These are phyloP conservation scores for Polyploca ridens DNA, from an alignment of 2,888 invertebrate genomes.

Conservation along the genomic window DNA sequence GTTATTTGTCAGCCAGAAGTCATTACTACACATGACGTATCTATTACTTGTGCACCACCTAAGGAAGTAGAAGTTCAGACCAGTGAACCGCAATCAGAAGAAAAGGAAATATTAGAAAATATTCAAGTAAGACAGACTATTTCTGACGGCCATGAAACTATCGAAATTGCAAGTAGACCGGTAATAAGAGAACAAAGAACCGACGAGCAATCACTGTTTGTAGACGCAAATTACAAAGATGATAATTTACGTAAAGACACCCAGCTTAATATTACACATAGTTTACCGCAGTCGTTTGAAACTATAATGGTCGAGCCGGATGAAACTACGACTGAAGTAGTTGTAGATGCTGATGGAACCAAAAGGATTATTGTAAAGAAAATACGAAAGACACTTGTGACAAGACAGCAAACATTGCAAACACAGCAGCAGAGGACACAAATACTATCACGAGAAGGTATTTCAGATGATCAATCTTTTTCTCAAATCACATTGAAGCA, in stretches of 20 bases:
- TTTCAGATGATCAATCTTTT: constrained; percentile 86
- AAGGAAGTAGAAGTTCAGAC: constrained; percentile 87
- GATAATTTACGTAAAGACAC: constrained; percentile 83
- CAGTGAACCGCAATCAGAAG: constrained; percentile 76
- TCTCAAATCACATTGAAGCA: constrained; percentile 88
- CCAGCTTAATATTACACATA: constrained; percentile 89
- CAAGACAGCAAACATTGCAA: constrained; percentile 87
- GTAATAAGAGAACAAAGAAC: constrained; percentile 74
- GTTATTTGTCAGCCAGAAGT: constrained; percentile 68
- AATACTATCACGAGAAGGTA: constrained; percentile 81
- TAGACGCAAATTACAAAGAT: constrained; percentile 89
- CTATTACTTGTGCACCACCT: constrained; percentile 80
- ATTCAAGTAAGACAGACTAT: constrained; percentile 87
- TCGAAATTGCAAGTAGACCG: constrained; percentile 88
- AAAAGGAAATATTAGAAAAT: constrained; percentile 83
- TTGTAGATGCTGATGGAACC: constrained; percentile 92
- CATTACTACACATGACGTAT: constrained; percentile 75
- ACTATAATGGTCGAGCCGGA: constrained; percentile 93
- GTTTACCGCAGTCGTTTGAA: constrained; percentile 90
- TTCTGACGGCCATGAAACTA: constrained; percentile 87
- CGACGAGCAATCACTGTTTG: constrained; percentile 86
- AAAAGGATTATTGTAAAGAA: constrained; percentile 92
- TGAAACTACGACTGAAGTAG: constrained; percentile 92
- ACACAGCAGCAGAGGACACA: constrained; percentile 85
- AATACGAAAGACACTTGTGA: constrained; percentile 87